These are phyloP conservation scores for Taenioides sp. DNA, from an alignment of 2,797 vertebrate genomes.

Conservation along the genomic window DNA sequence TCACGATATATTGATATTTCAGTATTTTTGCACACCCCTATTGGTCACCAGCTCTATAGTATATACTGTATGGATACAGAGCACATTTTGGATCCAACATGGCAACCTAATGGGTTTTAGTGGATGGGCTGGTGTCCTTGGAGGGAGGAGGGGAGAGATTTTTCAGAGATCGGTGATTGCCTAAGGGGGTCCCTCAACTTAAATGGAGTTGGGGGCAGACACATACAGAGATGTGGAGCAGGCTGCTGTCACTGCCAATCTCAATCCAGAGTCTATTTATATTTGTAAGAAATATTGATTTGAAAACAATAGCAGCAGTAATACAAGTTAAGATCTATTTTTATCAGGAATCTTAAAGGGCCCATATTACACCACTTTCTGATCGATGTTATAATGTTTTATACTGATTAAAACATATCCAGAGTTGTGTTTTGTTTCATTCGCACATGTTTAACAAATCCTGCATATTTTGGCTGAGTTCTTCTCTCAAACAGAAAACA, in stretches of 20 bases:
- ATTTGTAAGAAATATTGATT: background rate
- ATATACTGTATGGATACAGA: background rate
- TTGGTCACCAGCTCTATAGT: too few relatives aligned
- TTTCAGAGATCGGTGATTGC: constrained; percentile 36
- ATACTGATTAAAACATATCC: too few relatives aligned
- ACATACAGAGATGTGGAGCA: constrained; percentile 6
- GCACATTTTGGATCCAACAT: constrained; percentile 11
- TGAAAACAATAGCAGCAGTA: background rate
- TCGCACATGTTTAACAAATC: too few relatives aligned
- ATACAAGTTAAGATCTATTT: too few relatives aligned
- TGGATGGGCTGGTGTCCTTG: constrained; percentile 1
- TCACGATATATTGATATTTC: too few relatives aligned
- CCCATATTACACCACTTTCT: too few relatives aligned
- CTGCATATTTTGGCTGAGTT: too few relatives aligned
- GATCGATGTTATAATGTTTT: too few relatives aligned
- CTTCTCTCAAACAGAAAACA: too few relatives aligned
- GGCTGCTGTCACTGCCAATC: constrained; percentile 5
- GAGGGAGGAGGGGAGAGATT: constrained; percentile 23
- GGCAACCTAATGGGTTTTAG: constrained; percentile 12
- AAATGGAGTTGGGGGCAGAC: constrained; percentile 29
- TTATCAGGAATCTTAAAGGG: too few relatives aligned
- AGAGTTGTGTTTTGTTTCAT: too few relatives aligned
- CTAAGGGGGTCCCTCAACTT: constrained; percentile 30
- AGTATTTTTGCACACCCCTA: too few relatives aligned
- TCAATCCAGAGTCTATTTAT: background rate